Percentiles rank a stretch among this genome's conserved stretches.
Conservation (phyloP, 2,113 vertebrate species). For the Melanerpes aurifrons region DNA sequence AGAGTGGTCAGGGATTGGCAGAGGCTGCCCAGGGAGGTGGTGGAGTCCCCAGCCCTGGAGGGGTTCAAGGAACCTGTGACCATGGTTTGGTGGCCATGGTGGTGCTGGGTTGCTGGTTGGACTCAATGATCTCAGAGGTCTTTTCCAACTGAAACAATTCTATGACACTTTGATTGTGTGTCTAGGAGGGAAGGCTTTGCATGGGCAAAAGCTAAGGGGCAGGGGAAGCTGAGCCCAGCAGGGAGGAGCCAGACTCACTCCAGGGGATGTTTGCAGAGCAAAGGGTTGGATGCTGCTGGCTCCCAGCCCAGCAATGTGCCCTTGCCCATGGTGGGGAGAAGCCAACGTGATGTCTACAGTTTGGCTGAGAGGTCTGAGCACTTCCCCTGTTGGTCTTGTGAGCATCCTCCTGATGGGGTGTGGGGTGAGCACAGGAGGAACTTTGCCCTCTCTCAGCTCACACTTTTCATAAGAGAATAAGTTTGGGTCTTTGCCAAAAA, state of each 20-base stretch:
- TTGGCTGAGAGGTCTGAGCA: neutral
- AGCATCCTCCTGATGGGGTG: neutral
- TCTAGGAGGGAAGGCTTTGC: neutral
- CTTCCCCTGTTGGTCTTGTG: neutral
- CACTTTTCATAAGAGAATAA: neutral
- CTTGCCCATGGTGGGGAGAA: neutral
- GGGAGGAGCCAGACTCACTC: neutral
- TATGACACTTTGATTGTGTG: too few relatives aligned
- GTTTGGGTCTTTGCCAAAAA: neutral
- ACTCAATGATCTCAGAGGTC: too few relatives aligned
- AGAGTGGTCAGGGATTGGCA: too few relatives aligned
- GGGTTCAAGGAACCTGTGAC: too few relatives aligned
- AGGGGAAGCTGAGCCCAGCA: neutral
- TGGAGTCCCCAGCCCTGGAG: too few relatives aligned
- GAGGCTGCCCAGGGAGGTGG: too few relatives aligned
- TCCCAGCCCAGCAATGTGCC: neutral
- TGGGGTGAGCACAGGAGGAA: neutral
- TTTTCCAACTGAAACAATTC: too few relatives aligned
- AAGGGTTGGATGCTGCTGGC: neutral
- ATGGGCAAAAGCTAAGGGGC: neutral
- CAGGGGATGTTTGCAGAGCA: neutral
- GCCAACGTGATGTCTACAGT: fast-evolving
- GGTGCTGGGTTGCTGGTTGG: too few relatives aligned
- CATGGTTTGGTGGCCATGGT: too few relatives aligned
- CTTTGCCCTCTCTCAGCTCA: slow-evolving; percentile 7